Conservation (phyloP, 2,888 invertebrate genomes). For the Drosophila cognata region DNA sequence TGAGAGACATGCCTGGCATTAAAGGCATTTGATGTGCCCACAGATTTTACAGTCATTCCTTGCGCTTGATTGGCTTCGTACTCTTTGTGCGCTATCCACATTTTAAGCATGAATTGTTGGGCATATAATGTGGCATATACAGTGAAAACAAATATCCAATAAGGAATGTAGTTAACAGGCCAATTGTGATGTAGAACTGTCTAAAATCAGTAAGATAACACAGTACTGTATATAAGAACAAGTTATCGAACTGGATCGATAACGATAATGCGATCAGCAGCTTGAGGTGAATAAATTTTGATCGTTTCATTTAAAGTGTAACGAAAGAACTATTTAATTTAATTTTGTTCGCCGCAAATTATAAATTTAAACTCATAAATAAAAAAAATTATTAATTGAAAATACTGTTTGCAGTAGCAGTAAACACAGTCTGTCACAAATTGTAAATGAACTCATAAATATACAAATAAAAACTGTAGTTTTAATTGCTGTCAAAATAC, state of each 20-base stretch:
- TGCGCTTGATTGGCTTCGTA: conserved; percentile 70
- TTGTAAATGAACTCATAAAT: background rate
- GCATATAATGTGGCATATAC: background rate
- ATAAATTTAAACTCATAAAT: background rate
- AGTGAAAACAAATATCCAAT: background rate
- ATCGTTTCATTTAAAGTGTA: background rate
- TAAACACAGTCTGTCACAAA: background rate
- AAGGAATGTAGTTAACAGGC: background rate
- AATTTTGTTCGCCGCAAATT: background rate
- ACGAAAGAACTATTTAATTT: background rate
- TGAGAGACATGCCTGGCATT: conserved; percentile 54
- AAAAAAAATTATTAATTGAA: background rate
- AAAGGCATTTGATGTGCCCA: conserved; percentile 68
- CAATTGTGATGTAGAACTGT: background rate
- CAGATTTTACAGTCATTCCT: conserved; percentile 76
- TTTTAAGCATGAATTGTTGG: conserved; percentile 21
- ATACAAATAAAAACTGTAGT: background rate
- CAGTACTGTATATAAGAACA: too few species aligned
- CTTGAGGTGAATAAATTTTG: background rate
- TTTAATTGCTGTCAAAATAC: background rate
- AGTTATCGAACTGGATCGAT: background rate
- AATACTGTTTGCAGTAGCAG: background rate
- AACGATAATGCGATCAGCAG: background rate
- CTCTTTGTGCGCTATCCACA: conserved; percentile 42
- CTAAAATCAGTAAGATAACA: too few species aligned